Base-by-base conservation (phyloP, 2,113 vertebrate genomes). In the Epinephelus moara region DNA sequence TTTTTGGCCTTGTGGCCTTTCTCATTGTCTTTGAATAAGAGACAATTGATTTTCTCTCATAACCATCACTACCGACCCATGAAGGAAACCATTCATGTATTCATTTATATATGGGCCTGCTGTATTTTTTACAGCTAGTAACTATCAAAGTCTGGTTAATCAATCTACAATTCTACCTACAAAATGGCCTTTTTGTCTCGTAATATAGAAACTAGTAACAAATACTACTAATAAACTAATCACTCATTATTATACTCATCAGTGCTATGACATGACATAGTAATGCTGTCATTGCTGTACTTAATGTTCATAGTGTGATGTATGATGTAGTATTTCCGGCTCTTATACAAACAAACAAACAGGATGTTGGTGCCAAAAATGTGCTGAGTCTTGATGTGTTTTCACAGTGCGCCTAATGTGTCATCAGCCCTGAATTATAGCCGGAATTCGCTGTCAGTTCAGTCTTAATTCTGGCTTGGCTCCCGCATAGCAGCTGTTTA, bases 401-500 rank as follows among this genome's bases (percentile, higher is more conserved):
- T 42, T 70, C 70, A 55, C 59, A 9, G 11, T 55, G 56, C 25
- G 40, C 42, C 57, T 40, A 13, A 67, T 71, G 64, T 49, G n/a
- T 75, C 83, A 64, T 42, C 60, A 50, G 59, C 25, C n/a, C 68
- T 66, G 62, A 73, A 66, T 69, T n/a, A 71, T 53, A 42, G 70
- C 80, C 33, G 63, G 23, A 53, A 59, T 64, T 27, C 59, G 50
- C 70, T 42, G 69, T 67, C 73, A 27, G 27, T 47, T 27, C 73
- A 23, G 27, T 47, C 23, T 37, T 70, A 70, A 21, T 76, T 78
- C 33, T 78, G 50, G 23, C 33, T 81, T 18, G 14, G 23, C 57
- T 62, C 52, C 55, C 4, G 1, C 57, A 53, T 5, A 74, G 81
- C 75, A 78, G 90, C 75, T 75, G 78, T 85, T 82, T 23, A 52